A percentile compares a stretch with the other conserved stretches of the same genome.
phyloP scores from a whole-genome alignment of 2,888 invertebrate genomes.

The Dicyrtomina minuta region DNA sequence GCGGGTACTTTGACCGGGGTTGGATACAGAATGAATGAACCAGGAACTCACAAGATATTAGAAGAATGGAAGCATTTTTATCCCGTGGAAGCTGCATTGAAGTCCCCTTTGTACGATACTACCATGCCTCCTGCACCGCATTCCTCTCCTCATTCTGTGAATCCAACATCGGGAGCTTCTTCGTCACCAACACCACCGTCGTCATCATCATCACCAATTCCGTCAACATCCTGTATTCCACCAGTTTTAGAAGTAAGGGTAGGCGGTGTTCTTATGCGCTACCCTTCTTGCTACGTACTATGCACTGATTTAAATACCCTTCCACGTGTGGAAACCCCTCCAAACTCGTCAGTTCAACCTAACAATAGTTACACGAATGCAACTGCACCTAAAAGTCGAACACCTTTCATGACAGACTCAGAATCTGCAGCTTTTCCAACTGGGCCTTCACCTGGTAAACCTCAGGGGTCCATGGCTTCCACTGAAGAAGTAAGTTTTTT shows the following conservation, averaged over 20 bases:
- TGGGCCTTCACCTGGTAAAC: conserved; percentile 47
- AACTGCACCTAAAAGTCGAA: conserved; percentile 31
- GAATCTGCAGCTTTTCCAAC: conserved; percentile 49
- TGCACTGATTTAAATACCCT: conserved; percentile 80
- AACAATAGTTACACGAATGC: background rate
- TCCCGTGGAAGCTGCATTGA: conserved; percentile 67
- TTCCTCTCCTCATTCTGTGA: conserved; percentile 43
- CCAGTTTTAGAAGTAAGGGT: conserved; percentile 61
- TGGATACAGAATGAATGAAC: conserved; percentile 66
- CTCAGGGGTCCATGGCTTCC: conserved; percentile 44
- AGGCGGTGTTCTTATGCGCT: conserved; percentile 90
- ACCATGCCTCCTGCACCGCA: conserved; percentile 41
- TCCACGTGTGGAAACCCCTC: too few species aligned
- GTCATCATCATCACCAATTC: conserved; percentile 20
- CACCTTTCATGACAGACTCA: conserved; percentile 34
- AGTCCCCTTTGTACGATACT: conserved; percentile 48
- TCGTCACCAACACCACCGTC: too few species aligned
- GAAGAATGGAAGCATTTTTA: conserved; percentile 96
- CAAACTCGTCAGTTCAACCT: too few species aligned
- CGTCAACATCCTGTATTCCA: conserved; percentile 56
- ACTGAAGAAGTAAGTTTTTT: too few species aligned
- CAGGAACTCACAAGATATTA: conserved; percentile 73
- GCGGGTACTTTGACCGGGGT: conserved; percentile 88
- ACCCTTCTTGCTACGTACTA: conserved; percentile 92
- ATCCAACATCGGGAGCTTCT: too few species aligned